Evolutionary conservation across 2,888 invertebrate genomes (phyloP).

Genomic region (Ophion ellenae): DNA sequence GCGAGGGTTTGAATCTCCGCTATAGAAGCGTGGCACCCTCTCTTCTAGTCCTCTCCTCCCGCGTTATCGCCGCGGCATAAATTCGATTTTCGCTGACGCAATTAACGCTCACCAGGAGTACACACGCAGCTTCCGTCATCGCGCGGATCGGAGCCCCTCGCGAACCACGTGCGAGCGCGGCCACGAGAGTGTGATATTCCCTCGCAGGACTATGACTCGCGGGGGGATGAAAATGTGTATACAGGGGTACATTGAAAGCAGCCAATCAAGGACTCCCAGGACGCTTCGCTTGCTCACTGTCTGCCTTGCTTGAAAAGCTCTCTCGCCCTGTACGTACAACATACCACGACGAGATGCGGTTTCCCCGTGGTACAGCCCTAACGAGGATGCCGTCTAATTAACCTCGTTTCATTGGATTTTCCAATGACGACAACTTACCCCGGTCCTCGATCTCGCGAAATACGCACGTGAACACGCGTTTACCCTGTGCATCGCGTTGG

Average conservation of each 20-base stretch:
- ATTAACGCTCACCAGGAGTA: conserved; percentile 61
- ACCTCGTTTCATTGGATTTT: conserved; percentile 77
- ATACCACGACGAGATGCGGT: conserved; percentile 35
- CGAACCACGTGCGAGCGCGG: conserved; percentile 43
- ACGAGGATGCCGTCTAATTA: conserved; percentile 74
- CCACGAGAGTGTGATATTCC: conserved; percentile 42
- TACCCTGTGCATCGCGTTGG: not conserved
- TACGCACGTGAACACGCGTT: conserved; percentile 11
- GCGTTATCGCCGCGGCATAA: conserved; percentile 62
- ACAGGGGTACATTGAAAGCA: conserved; percentile 61
- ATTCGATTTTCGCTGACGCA: conserved; percentile 66
- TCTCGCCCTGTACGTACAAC: not conserved
- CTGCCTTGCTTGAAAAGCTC: conserved; percentile 31
- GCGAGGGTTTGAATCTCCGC: conserved; percentile 18
- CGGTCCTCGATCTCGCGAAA: conserved; percentile 1
- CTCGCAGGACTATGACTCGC: not conserved
- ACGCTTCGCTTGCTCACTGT: conserved; percentile 39
- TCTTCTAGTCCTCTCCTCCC: conserved; percentile 23
- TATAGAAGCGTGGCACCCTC: conserved; percentile 1
- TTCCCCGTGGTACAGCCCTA: conserved; percentile 63
- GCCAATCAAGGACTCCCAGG: conserved; percentile 60
- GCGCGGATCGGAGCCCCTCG: conserved; percentile 21
- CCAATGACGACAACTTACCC: conserved; percentile 51
- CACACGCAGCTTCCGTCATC: conserved; percentile 33
- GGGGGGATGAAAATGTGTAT: conserved; percentile 40